These are phyloP conservation scores for Myathropa florea DNA, from an alignment of 2,888 invertebrate genomes.

Conservation along the genomic window DNA sequence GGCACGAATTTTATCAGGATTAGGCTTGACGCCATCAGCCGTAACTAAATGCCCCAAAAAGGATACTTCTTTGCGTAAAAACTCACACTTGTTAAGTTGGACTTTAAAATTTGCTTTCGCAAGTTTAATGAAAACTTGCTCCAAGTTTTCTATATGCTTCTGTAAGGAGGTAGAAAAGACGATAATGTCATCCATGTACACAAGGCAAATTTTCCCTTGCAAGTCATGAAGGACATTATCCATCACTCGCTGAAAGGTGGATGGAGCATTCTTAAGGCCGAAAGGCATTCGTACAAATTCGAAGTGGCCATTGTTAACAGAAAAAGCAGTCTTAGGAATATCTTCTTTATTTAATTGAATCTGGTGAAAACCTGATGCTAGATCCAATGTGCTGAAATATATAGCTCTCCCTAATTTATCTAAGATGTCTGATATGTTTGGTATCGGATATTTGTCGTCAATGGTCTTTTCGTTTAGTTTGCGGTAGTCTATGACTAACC, in stretches of 20 bases:
- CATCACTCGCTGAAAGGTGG: slow-evolving; percentile 53
- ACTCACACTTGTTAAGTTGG: neutral
- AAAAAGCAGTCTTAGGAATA: slow-evolving; percentile 70
- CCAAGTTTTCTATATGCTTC: slow-evolving; percentile 20
- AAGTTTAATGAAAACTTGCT: neutral
- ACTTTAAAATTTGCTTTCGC: slow-evolving; percentile 8
- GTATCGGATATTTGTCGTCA: slow-evolving; percentile 21
- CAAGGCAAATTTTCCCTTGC: slow-evolving; percentile 64
- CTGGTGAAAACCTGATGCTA: slow-evolving; percentile 75
- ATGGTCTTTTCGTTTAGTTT: slow-evolving; percentile 13
- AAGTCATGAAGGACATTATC: slow-evolving; percentile 72
- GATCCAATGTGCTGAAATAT: slow-evolving; percentile 75
- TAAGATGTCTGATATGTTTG: slow-evolving; percentile 26
- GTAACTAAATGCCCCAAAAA: neutral
- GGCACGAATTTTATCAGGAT: neutral
- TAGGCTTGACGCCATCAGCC: neutral
- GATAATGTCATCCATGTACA: too few relatives aligned
- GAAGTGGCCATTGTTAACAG: slow-evolving; percentile 59
- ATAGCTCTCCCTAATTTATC: slow-evolving; percentile 75
- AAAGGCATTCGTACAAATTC: slow-evolving; percentile 71
- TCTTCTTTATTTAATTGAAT: slow-evolving; percentile 72
- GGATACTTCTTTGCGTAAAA: neutral
- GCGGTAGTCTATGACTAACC: slow-evolving; percentile 42
- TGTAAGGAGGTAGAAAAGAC: too few relatives aligned
- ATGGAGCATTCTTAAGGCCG: slow-evolving; percentile 51